Evolutionary conservation across 2,113 vertebrate genomes (phyloP), one percentile per base, ranked within the genome.

Genomic region (Grantiella picta): DNA sequence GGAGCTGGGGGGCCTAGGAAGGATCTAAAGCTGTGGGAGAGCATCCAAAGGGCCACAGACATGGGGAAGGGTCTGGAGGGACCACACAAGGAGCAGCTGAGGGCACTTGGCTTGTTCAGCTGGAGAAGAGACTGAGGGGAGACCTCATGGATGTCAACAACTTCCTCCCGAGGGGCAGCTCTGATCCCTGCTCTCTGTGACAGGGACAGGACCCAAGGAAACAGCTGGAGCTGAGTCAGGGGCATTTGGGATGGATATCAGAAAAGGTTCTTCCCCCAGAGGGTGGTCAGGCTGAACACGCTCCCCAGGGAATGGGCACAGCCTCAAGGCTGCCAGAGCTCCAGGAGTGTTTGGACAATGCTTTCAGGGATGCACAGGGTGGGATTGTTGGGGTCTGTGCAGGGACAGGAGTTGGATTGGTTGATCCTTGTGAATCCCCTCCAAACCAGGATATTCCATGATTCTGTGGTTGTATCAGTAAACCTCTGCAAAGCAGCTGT

Each of bases 281-380:
- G 20, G 19, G 19, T 28, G 28, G 56, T 77, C 86, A 59, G 44
- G 44, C 68, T 59, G 33, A 28, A 12, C 77, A 36, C 27, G 44
- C 36, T 81, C 7, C 35, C 15, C 85, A 50, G 44, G 36, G 50
- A 57, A 23, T 33, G 36, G 28, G 1, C 59, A 50, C 1, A 0
- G 9, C 38, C 4, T 64, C 2, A 0, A 45, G 36, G 59, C 50
- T 79, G 25, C 31, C 77, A 52, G 53, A 75, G 38, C 61, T 89
- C 13, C 45, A 47, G 53, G 36, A 44, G 22, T 0, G 0, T 16
- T 73, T 28, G 77, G 44, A 11, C 8, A 36, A 0, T 0, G 0
- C 22, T 64, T 0, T 1, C 38, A 47, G 40, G 33, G 28, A 27
- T 76, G 44, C 25, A 0, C 54, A 82, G 29, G 47, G n/a, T 22